Base-by-base conservation (phyloP, 2,888 invertebrate species). In the Hemistola chrysoprasaria region DNA sequence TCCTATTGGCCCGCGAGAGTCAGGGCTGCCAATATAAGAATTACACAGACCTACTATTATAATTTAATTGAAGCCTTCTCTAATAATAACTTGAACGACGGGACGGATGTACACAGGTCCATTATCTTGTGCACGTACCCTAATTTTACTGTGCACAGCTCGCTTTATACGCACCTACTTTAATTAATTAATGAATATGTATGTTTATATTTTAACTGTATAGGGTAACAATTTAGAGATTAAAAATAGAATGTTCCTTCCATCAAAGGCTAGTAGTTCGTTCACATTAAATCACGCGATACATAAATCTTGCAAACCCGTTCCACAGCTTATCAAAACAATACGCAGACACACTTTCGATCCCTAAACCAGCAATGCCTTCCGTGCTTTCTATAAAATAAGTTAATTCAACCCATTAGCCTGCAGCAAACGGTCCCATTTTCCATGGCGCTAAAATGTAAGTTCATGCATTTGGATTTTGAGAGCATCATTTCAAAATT, bases 301-400 rank as follows among this genome's bases (percentile, higher is more conserved):
- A 74, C 78, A 83, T 89, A 90, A 89, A 89, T 90, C 85, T 79
- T 62, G 64, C 77, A 78, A 88, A 90, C 90, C 81, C 81, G 90
- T 87, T 88, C 74, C 74, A 69, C 85, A 87, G 86, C 88, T 86
- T 89, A 88, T 90, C 89, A 89, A 88, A 89, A 89, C 88, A 89
- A 89, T 89, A 86, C 86, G 78, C 87, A 85, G 84, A 86, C 86
- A 88, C 86, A 86, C 84, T 88, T 87, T 78, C 68, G 78, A 56
- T 59, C 67, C 62, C 59, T 58, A 59, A 59, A 56, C 56, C 69
- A 74, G 75, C 75, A 84, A 84, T 72, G 77, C 72, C 76, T 71
- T 71, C 63, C 58, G 50, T 36, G 65, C 49, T 57, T 54, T 59
- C 52, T 48, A 23, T 31, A 51, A 45, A 57, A 59, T 50, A 55